Evolutionary conservation across 1,140 invertebrate species (phyloP), one percentile per base, ranked within the genome.

Genomic region (Heterodera schachtii): DNA sequence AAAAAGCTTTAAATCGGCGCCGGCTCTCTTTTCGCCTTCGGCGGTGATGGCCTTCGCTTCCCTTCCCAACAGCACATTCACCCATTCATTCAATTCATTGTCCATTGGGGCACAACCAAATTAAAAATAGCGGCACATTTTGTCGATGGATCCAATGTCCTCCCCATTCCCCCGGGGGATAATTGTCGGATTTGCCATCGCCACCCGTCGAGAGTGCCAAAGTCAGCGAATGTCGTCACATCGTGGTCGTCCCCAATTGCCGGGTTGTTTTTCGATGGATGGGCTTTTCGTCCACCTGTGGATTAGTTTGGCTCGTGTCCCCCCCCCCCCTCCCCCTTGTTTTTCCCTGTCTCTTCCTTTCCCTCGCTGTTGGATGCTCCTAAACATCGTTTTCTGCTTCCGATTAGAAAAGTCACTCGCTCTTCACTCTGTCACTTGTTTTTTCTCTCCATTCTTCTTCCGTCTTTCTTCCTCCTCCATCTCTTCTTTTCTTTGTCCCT

Each of bases 61-160:
- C 49, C 49, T 11, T 52, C 57, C 11, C 57, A 52, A 13, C 49
- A 52, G 8, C 49, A 52, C 7, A 52, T 52, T 52, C 57, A 16
- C 13, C 16, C 57, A 60, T 60, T 19, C 57, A 60, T 60, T 16
- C 16, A 11, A 60, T 60, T 60, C 11, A 60, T 60, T 60, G 57
- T 60, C 57, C 57, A 16, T 5, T 13, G 57, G 57, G 16, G 57
- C 57, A 60, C 57, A 60, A 60, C 57, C 57, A 60, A 60, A 60
- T 60, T 60, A 60, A 60, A 60, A 60, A 60, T 60, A 60, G 57
- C 57, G 57, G 57, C 57, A 60, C 57, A 60, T 60, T 52, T 60
- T 60, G 57, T 60, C 57, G 57, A 60, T 60, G 57, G 57, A 60
- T 13, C 57, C 57, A 60, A 60, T 60, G 57, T 19, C 57, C 57